Base-by-base conservation (phyloP, 92 coral and sea anemone genomes). In the Epizoanthus ramosus region DNA sequence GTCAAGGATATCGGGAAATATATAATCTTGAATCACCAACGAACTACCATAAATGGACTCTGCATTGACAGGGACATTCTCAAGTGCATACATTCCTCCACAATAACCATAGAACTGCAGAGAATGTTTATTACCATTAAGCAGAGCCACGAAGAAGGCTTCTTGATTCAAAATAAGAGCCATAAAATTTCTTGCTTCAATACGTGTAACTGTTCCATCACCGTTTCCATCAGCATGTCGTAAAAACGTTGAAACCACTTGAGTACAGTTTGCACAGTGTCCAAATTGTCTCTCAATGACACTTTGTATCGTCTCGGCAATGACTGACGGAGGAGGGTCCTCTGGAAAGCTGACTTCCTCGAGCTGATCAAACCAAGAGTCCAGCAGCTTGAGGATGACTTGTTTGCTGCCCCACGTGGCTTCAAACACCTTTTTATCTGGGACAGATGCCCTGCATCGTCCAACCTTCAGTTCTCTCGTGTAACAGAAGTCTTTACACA, bases 21-120 rank as follows among this genome's bases (percentile, higher is more conserved):
- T 12, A 16, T 86, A 33, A 39, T 93, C 94, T 18, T 58, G 23
- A 18, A 91, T 24, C 0, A 52, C 12, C 86, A 85, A 56, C 28
- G 73, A 13, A 23, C 61, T 35, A n/a, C 94, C 97, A 79, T 74
- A 93, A 24, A 86, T 45, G 1, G 61, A 71, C 6, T 89, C 88
- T 14, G 90, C 94, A 28, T 80, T 57, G 1, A 68, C 37, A 9
- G 97, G 88, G 5, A 93, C 25, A 39, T 77, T 84, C 61, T 93
- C 97, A 17, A 87, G 86, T 43, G 76, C 87, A 75, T 93, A 93
- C 71, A 93, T 15, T 1, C 73, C 85, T 15, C 97, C 97, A 58
- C 97, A 93, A 68, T 88, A 93, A 21, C 97, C 97, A 84, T 84
- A 86, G 25, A 91, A 74, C 53, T 93, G 75, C 37, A 84, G 73